Evolutionary conservation across 37 sponge, comb jelly and placozoan species (phyloP).

Genomic region (Beroe forskalii): DNA sequence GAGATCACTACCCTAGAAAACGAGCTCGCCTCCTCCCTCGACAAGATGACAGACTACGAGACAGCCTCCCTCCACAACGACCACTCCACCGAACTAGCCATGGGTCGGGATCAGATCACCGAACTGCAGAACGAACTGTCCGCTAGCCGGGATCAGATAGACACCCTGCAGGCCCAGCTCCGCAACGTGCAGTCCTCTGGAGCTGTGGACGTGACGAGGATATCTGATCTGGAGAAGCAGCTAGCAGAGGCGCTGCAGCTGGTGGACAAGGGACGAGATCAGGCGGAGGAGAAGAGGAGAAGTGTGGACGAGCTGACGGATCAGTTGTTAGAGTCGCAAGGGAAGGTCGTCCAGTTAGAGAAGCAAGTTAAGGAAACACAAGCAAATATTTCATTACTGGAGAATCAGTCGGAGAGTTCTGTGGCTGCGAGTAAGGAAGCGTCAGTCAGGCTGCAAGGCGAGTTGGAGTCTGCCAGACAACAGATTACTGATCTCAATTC

Average conservation of each 20-base stretch:
- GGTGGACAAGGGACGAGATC: neutral
- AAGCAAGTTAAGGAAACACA: neutral
- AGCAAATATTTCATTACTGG: neutral
- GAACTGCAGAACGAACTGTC: slow-evolving; percentile 1
- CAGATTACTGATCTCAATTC: neutral
- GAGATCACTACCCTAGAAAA: slow-evolving; percentile 15
- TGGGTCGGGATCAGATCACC: slow-evolving; percentile 1
- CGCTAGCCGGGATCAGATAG: neutral
- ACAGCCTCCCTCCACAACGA: neutral
- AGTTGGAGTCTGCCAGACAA: neutral
- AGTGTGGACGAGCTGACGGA: neutral
- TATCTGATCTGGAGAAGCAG: slow-evolving; percentile 2
- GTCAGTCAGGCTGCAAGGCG: neutral
- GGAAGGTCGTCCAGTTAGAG: slow-evolving; percentile 9
- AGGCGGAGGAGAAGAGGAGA: neutral
- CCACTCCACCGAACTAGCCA: slow-evolving; percentile 22
- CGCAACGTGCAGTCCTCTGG: neutral
- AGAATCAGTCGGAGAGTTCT: neutral
- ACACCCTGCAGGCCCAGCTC: neutral
- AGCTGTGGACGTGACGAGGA: neutral
- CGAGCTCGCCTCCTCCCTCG: slow-evolving; percentile 6
- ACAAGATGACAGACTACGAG: slow-evolving; percentile 28
- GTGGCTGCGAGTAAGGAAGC: neutral
- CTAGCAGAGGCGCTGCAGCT: slow-evolving; percentile 5
- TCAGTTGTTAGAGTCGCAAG: neutral